A percentile compares a stretch with the other conserved stretches of the same genome.
Evolutionary conservation across 2,113 vertebrate species (phyloP).

Genomic region (Rhea americana): DNA sequence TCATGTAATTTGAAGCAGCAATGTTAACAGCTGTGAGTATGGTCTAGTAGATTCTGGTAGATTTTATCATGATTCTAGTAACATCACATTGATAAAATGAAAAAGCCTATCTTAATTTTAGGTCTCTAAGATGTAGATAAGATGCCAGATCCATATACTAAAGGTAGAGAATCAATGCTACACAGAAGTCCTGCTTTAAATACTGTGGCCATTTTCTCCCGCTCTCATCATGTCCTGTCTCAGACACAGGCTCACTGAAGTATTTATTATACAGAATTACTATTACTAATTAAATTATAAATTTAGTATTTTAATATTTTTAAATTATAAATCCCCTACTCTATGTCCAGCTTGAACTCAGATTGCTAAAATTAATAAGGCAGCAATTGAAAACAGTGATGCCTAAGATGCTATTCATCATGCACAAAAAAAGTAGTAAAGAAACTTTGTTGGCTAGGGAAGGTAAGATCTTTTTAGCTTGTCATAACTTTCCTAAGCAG

Average conservation of each 20-base stretch:
- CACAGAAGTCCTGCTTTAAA: not conserved
- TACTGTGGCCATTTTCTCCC: not conserved
- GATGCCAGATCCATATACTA: not conserved
- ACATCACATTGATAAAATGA: not conserved
- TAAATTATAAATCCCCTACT: not conserved
- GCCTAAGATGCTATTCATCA: not conserved
- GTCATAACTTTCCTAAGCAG: not conserved
- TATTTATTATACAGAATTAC: too few species aligned
- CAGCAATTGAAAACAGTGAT: not conserved
- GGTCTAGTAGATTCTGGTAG: not conserved
- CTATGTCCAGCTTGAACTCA: not conserved
- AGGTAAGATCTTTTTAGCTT: not conserved
- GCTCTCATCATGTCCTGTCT: not conserved
- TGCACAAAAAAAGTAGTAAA: not conserved
- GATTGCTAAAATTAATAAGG: not conserved
- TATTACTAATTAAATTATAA: not conserved
- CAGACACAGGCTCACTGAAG: too few species aligned
- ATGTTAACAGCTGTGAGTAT: too few species aligned
- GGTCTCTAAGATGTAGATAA: not conserved
- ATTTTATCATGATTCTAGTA: not conserved
- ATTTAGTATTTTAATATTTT: not conserved
- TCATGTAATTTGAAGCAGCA: too few species aligned
- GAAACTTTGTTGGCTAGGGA: not conserved
- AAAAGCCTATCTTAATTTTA: not conserved
- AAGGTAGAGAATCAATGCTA: not conserved